These are phyloP conservation scores for Acinonyx jubatus DNA, from an alignment of 2,113 vertebrate genomes.

Conservation along the genomic window DNA sequence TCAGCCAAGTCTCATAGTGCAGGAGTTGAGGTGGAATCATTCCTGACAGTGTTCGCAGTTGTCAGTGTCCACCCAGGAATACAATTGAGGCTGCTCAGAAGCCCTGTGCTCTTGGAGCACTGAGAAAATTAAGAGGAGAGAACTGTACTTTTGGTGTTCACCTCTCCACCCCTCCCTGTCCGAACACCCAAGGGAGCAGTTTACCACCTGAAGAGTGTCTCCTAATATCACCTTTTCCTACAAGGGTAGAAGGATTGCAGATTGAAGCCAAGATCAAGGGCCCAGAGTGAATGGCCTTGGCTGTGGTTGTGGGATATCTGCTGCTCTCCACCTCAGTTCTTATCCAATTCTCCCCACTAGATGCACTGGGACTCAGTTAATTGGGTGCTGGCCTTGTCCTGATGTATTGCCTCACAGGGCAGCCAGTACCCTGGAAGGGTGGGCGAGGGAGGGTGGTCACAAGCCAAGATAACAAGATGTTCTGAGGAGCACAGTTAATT, in stretches of 20 bases:
- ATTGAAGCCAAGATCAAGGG: not conserved
- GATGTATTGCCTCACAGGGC: not conserved
- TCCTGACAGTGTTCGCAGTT: not conserved
- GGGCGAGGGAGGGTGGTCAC: too few relatives aligned
- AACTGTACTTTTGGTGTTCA: not conserved
- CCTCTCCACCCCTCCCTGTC: not conserved
- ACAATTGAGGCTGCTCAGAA: not conserved
- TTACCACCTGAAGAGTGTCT: not conserved
- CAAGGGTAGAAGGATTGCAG: not conserved
- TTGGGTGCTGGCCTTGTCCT: not conserved
- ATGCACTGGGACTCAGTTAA: not conserved
- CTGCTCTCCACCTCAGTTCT: not conserved
- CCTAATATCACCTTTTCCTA: not conserved
- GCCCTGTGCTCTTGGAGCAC: not conserved
- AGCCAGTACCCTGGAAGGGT: not conserved
- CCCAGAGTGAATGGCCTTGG: not conserved
- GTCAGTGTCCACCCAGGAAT: not conserved
- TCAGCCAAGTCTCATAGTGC: not conserved
- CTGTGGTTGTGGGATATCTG: not conserved
- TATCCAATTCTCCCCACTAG: not conserved
- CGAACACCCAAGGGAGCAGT: not conserved
- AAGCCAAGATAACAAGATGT: not conserved
- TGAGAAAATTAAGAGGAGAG: constrained; percentile 10
- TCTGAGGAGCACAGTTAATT: not conserved
- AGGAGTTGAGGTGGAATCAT: not conserved